A percentile compares a stretch with the other conserved stretches of the same genome.
phyloP scores from a whole-genome alignment of 2,113 vertebrate species.

The Caloenas nicobarica region DNA sequence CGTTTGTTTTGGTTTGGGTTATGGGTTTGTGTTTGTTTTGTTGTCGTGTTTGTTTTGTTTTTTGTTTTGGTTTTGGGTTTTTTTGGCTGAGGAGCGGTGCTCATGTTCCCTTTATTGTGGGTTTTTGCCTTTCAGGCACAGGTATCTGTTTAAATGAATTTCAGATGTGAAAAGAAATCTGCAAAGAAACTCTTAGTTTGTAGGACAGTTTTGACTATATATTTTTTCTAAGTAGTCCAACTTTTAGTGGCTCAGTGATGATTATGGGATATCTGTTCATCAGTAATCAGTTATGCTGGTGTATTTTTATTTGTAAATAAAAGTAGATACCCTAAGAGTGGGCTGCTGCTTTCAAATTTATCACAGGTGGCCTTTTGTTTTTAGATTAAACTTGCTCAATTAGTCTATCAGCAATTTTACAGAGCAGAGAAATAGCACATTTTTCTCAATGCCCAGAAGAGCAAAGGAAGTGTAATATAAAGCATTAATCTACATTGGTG shows the following conservation, averaged over 20 bases:
- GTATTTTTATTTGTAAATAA: background rate
- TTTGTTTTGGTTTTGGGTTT: background rate
- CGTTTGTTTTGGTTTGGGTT: background rate
- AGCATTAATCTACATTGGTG: background rate
- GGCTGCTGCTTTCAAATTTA: background rate
- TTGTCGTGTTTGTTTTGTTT: too few relatives aligned
- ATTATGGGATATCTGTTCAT: background rate
- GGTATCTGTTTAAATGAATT: background rate
- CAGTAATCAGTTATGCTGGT: background rate
- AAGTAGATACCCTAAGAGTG: background rate
- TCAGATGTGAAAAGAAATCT: background rate
- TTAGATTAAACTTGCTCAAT: conserved; percentile 4
- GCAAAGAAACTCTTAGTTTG: background rate
- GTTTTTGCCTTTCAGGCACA: background rate
- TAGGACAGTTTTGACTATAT: background rate
- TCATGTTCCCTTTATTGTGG: background rate
- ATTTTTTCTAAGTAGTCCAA: background rate
- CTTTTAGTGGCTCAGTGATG: background rate
- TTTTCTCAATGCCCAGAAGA: background rate
- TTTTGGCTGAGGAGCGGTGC: background rate
- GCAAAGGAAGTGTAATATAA: background rate
- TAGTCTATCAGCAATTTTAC: background rate
- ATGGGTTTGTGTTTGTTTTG: too few relatives aligned
- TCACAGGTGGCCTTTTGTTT: background rate
- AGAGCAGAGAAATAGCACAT: background rate